Evolutionary conservation across 1,140 invertebrate genomes (phyloP), one percentile per base, ranked within the genome.

Genomic region (Leptinotarsa lineolata): DNA sequence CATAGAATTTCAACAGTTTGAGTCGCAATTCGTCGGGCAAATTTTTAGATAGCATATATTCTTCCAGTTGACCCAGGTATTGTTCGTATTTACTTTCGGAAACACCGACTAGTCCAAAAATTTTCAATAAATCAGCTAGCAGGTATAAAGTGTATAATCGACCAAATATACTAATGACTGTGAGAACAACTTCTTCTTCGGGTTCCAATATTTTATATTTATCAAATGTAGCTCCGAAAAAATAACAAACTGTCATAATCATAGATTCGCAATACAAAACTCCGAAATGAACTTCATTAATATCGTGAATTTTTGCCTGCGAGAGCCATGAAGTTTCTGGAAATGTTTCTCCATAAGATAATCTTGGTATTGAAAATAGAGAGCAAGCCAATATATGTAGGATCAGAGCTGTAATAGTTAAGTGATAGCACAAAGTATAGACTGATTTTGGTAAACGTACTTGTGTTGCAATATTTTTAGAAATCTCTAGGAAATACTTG

Each of bases 21-120:
- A 18, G 66, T 44, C 72, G 48, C 20, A 77, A 54, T 8, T 20
- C 72, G 8, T 70, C 39, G 2, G 75, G 75, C 20, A 77, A 20
- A 20, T 70, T 54, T 21, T 77, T 77, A 20, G 70, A 69, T 16
- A 58, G 67, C 75, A 77, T 77, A 59, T 61, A 77, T 15, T 74
- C 70, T n/a, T 77, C 67, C 1, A 77, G 44, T 30, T 74, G 72
- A 20, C 65, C 20, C 45, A 74, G n/a, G 24, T 74, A 72, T 46
- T 74, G 68, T 44, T 77, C 75, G 45, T 77, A 77, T 66, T 72
- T 77, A 44, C 72, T 77, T 22, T 77, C 75, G 3, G 75, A 77
- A 46, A 77, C 71, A 4, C 72, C 71, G 5, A 74, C 72, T 8
- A 77, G 54, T 18, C 72, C 71, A 65, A 77, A 74, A 39, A 77